Evolutionary conservation across 53 echinoderm and acorn worm species (phyloP).

Genomic region (Echinometra lucunter): DNA sequence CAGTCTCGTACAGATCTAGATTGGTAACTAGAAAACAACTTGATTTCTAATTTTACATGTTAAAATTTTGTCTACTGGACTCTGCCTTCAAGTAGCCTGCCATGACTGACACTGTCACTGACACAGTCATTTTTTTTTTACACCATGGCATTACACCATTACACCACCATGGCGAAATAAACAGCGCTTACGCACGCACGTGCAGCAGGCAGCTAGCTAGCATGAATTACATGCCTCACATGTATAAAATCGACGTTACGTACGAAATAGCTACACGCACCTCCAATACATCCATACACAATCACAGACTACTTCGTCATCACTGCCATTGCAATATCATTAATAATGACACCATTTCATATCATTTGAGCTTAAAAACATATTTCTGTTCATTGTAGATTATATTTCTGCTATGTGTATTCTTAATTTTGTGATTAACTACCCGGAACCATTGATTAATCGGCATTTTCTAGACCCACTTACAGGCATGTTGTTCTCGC

Average conservation of each 20-base stretch:
- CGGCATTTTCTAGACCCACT: constrained; percentile 51
- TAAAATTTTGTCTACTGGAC: no score
- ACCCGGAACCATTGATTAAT: neutral
- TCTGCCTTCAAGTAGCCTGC: no score
- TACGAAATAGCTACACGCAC: constrained; percentile 2
- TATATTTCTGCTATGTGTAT: neutral
- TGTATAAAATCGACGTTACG: neutral
- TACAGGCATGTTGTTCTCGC: constrained; percentile 81
- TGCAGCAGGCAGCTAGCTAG: neutral
- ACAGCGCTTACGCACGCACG: neutral
- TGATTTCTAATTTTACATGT: no score
- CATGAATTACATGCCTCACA: no score
- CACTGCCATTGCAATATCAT: no score
- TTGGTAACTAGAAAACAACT: no score
- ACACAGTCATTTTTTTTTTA: no score
- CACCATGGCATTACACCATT: no score
- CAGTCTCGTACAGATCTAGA: no score
- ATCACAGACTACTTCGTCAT: no score
- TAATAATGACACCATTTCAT: neutral
- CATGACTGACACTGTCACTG: no score
- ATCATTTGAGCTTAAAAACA: neutral
- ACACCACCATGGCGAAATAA: neutral
- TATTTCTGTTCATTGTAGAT: neutral
- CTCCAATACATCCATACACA: no score
- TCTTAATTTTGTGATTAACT: neutral